These are phyloP conservation scores for Heliconius hortense DNA, from an alignment of 2,888 invertebrate genomes.

Conservation along the genomic window DNA sequence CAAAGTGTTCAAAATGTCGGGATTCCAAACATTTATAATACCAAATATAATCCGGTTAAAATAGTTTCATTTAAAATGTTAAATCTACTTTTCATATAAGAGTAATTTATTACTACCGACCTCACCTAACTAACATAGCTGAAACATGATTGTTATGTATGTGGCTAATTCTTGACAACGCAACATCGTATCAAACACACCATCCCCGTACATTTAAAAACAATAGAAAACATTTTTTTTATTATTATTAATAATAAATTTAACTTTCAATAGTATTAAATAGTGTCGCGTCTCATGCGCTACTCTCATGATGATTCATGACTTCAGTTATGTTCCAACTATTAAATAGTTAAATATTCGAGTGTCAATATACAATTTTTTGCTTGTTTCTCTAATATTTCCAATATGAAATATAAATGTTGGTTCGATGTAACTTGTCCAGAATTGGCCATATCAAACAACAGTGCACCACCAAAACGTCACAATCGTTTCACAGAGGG, in stretches of 20 bases:
- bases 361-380: not conserved
- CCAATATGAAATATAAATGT: slow-evolving; percentile 56
- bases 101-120: not conserved
- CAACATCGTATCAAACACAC: slow-evolving; percentile 47
- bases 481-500: slow-evolving; percentile 83
- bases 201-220: not conserved
- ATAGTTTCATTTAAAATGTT: not conserved
- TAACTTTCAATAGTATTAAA: not conserved
- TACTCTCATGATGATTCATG: slow-evolving; percentile 70
- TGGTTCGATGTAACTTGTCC: slow-evolving; percentile 79
- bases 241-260: not conserved
- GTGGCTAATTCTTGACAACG: slow-evolving; percentile 78
- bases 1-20: no score
- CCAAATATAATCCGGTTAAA: no score
- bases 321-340: slow-evolving; percentile 73
- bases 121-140: slow-evolving; percentile 64
- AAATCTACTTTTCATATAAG: not conserved
- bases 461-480: slow-evolving; percentile 85
- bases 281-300: slow-evolving; percentile 45
- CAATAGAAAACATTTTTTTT: not conserved
- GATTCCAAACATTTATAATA: no score
- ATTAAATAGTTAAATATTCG: slow-evolving; percentile 21
- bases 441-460: slow-evolving; percentile 90
- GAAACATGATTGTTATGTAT: slow-evolving; percentile 76
- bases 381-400: not conserved